Evolutionary conservation across 2,888 invertebrate species (phyloP).

Genomic region (Eretmocerus hayati): DNA sequence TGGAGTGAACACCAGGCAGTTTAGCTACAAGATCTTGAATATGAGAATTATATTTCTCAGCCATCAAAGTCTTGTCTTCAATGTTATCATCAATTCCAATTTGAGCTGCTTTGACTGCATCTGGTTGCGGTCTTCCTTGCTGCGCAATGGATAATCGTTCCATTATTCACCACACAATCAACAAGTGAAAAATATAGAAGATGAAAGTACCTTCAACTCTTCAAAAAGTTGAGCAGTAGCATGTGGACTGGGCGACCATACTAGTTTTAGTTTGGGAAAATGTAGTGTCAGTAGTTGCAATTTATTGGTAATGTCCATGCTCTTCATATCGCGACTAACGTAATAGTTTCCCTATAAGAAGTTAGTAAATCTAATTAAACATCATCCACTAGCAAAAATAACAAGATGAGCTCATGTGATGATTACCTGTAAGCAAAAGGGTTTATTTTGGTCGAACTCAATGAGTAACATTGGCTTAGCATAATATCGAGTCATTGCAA

Average conservation of each 20-base stretch:
- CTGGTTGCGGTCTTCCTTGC: conserved; percentile 78
- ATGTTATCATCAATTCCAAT: conserved; percentile 61
- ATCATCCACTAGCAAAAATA: no score
- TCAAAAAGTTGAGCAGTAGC: conserved; percentile 94
- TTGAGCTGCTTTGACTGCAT: conserved; percentile 62
- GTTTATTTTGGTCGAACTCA: conserved; percentile 91
- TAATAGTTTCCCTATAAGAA: conserved; percentile 67
- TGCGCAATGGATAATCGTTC: conserved; percentile 45
- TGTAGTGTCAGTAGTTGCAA: conserved; percentile 89
- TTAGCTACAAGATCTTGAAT: conserved; percentile 78
- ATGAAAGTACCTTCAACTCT: conserved; percentile 70
- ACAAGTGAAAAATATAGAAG: neutral
- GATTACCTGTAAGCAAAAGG: conserved; percentile 76
- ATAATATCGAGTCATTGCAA: conserved; percentile 87
- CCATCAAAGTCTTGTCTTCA: conserved; percentile 46
- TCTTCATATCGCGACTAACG: conserved; percentile 68
- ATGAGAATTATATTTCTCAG: conserved; percentile 63
- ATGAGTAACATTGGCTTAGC: conserved; percentile 84
- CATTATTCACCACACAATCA: no score
- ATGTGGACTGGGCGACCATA: conserved; percentile 96
- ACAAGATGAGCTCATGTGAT: no score
- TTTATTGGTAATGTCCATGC: conserved; percentile 75
- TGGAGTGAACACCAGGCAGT: conserved; percentile 81
- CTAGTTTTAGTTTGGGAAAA: conserved; percentile 84
- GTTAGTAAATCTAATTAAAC: no score